These are phyloP conservation scores for Drusus annulatus DNA, from an alignment of 1,140 invertebrate species.

Conservation along the genomic window DNA sequence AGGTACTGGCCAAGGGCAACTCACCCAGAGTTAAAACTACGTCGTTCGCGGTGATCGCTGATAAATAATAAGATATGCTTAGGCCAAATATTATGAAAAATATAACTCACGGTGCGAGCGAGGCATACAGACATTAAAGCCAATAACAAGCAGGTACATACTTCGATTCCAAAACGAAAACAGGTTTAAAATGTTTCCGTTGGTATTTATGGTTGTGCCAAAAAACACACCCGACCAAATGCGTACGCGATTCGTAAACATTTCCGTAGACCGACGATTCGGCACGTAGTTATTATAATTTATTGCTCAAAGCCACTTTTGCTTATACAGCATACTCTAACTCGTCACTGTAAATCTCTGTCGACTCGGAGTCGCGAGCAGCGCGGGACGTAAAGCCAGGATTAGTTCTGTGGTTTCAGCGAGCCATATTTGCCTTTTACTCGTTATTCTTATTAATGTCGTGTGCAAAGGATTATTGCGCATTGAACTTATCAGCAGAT, in stretches of 20 bases:
- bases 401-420: neutral
- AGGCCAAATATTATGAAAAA: neutral
- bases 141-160: neutral
- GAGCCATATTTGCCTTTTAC: neutral
- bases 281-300: conserved; percentile 3
- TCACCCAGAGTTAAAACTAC: neutral
- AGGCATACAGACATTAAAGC: neutral
- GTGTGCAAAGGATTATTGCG: neutral
- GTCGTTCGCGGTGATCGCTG: neutral
- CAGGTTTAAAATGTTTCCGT: conserved; percentile 31
- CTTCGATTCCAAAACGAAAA: conserved; percentile 14
- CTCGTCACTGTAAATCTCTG: neutral
- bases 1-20: too few species aligned
- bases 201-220: neutral
- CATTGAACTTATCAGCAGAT: neutral
- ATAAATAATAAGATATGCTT: neutral
- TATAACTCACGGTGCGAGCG: neutral
- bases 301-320: neutral
- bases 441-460: neutral
- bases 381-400: neutral
- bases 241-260: neutral
- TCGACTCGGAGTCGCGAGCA: neutral
- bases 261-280: conserved; percentile 3
- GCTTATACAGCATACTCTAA: neutral
- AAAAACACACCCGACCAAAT: conserved; percentile 21